Conservation (phyloP, 2,888 invertebrate species). For the Synergus gifuensis region DNA sequence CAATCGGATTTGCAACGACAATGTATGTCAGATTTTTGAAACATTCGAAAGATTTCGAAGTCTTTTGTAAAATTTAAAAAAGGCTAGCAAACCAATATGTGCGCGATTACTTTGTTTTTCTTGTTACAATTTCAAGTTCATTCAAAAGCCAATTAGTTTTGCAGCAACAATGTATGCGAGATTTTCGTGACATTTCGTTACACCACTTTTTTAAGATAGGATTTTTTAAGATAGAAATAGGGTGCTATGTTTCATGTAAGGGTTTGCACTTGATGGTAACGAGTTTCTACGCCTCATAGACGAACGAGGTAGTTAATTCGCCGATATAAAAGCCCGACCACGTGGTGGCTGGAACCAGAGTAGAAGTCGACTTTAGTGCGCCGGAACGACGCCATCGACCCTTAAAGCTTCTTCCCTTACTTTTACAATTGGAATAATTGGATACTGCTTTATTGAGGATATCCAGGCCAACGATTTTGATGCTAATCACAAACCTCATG, state of each 20-base stretch:
- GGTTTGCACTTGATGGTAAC: slow-evolving; percentile 20
- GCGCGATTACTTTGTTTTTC: too few relatives aligned
- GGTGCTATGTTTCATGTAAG: slow-evolving; percentile 17
- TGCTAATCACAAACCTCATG: slow-evolving; percentile 17
- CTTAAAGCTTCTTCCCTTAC: slow-evolving; percentile 17
- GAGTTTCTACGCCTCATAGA: slow-evolving; percentile 20
- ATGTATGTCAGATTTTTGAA: too few relatives aligned
- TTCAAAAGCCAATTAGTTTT: too few relatives aligned
- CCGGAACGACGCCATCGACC: slow-evolving; percentile 31
- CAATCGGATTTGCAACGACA: too few relatives aligned
- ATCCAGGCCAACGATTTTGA: slow-evolving; percentile 5
- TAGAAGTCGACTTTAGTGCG: slow-evolving; percentile 31
- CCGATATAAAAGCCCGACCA: slow-evolving; percentile 31
- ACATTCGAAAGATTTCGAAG: too few relatives aligned
- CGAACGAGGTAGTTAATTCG: slow-evolving; percentile 11
- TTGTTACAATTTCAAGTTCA: too few relatives aligned
- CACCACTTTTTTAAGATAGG: too few relatives aligned
- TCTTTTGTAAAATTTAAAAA: too few relatives aligned
- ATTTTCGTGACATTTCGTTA: too few relatives aligned
- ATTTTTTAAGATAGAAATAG: too few relatives aligned
- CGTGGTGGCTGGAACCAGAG: slow-evolving; percentile 30
- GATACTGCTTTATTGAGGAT: slow-evolving; percentile 26
- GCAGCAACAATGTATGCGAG: too few relatives aligned
- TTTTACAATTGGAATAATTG: not conserved
- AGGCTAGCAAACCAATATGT: too few relatives aligned